Evolutionary conservation across 2,888 invertebrate genomes (phyloP), one percentile per base, ranked within the genome.

Genomic region (Mellilla xanthometata): DNA sequence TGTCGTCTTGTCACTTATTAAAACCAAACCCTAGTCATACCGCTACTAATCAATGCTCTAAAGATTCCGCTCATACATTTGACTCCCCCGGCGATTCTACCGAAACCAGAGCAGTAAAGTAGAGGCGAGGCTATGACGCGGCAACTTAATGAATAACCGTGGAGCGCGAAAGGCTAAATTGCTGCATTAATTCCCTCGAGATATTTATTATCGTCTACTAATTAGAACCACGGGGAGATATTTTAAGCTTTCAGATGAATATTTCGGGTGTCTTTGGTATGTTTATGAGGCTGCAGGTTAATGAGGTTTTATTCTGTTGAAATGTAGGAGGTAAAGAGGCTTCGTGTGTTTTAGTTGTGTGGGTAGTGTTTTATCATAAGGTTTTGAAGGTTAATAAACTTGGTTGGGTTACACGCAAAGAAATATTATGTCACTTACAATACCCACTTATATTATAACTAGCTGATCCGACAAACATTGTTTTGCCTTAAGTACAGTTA

Each of bases 161-260:
- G 43, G 40, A 36, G 36, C 51, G 57, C 52, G 56, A 62, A 60
- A 67, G 52, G 35, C 39, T 58, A 65, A 73, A 74, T 75, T 75
- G 67, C 72, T 63, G 67, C 70, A 69, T 67, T 72, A 72, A 73
- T 66, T 71, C 64, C 58, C 58, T 42, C 44, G 57, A 62, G 62
- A 63, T 73, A 70, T 71, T 75, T 75, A 73, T 71, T 68, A 66
- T 63, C 58, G 60, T 55, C 56, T 64, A 62, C 63, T 67, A 70
- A 71, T 70, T 68, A 65, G 63, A 49, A 58, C 59, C 55, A 55
- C 56, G 56, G 48, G 32, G 33, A 53, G 49, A 50, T 58, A 58
- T 53, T 49, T 55, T 39, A 54, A 52, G 48, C 53, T 44, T 46
- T 43, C 54, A 32, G 32, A 46, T 38, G 27, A 51, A 53, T 51